Evolutionary conservation across 1,140 invertebrate genomes (phyloP).

Genomic region (Drosophila willistoni): DNA sequence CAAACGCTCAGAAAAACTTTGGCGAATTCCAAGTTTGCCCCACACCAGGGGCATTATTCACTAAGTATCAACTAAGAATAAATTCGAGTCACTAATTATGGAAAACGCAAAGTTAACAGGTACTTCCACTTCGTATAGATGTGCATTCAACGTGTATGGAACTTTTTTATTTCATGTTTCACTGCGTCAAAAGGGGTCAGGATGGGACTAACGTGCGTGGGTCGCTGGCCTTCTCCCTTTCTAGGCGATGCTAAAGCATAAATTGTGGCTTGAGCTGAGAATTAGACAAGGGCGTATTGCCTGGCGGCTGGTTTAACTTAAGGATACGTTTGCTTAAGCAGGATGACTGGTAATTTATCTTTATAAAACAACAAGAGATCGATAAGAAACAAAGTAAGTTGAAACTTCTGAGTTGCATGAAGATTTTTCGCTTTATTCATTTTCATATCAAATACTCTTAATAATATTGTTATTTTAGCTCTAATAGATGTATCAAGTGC

Average conservation of each 20-base stretch:
- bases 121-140: background rate
- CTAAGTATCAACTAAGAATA: no score
- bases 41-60: no score
- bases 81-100: no score
- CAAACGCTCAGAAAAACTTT: no score
- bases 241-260: slow-evolving; percentile 38
- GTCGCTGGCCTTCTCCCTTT: slow-evolving; percentile 49
- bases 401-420: no score
- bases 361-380: background rate
- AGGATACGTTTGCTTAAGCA: background rate
- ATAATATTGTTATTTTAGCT: no score
- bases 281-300: slow-evolving; percentile 15
- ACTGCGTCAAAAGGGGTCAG: slow-evolving; percentile 53
- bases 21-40: no score
- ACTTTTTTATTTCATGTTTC: slow-evolving; percentile 29
- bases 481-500: no score
- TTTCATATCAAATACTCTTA: no score
- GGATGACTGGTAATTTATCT: slow-evolving; percentile 20
- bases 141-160: background rate
- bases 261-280: slow-evolving; percentile 44
- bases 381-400: background rate
- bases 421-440: no score
- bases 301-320: slow-evolving; percentile 16
- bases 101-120: background rate
- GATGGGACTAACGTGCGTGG: slow-evolving; percentile 19